phyloP scores from a whole-genome alignment of 1,140 invertebrate genomes.

The Dreissena polymorpha region DNA sequence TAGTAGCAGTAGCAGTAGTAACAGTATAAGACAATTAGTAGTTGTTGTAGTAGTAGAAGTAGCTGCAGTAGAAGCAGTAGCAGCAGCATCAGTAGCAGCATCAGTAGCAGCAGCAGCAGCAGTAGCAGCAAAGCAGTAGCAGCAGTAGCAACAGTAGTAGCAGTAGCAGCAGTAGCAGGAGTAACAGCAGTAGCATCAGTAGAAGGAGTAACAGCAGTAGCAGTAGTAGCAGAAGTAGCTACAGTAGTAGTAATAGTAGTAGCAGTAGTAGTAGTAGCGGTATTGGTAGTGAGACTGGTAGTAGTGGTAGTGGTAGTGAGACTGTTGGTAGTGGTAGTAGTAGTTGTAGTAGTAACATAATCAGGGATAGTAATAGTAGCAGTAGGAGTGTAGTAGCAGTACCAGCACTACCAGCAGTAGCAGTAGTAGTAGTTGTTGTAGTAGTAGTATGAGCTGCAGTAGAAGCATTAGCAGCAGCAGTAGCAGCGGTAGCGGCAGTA shows the following conservation, averaged over 20 bases:
- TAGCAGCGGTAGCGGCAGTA: too few relatives aligned
- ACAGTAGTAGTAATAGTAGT: constrained; percentile 42
- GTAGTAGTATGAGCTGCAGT: too few relatives aligned
- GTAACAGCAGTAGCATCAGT: constrained; percentile 30
- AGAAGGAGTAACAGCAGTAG: constrained; percentile 37
- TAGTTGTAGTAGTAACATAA: too few relatives aligned
- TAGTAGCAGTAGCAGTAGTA: neutral
- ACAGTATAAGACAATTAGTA: neutral
- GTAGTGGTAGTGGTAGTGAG: constrained; percentile 40
- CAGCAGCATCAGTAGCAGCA: neutral
- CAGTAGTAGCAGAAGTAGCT: constrained; percentile 37
- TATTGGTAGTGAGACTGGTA: constrained; percentile 40
- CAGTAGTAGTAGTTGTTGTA: too few relatives aligned
- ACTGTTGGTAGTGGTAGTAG: too few relatives aligned
- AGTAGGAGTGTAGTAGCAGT: too few relatives aligned
- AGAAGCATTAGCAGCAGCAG: too few relatives aligned
- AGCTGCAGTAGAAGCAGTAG: neutral
- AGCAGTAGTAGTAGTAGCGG: constrained; percentile 42
- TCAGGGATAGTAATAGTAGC: too few relatives aligned
- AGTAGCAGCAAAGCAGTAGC: constrained; percentile 8
- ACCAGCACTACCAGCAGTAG: too few relatives aligned
- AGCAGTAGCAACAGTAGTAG: constrained; percentile 24
- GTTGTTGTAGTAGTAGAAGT: neutral
- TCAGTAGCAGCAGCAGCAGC: neutral
- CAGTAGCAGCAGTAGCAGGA: constrained; percentile 26